These are phyloP conservation scores for Plestiodon gilberti DNA, from an alignment of 2,113 vertebrate species.

Conservation along the genomic window DNA sequence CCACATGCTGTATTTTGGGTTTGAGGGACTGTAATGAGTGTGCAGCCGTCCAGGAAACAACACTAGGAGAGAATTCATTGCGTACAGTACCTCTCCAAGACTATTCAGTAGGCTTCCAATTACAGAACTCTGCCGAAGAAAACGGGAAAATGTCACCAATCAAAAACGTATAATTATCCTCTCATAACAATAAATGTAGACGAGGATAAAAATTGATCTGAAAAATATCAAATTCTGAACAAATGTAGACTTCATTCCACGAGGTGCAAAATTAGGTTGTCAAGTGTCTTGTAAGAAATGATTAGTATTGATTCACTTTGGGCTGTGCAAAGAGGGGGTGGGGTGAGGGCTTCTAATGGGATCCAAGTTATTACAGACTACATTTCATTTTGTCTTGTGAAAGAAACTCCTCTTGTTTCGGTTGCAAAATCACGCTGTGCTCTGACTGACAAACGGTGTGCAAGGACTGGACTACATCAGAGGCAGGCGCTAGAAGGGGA, in stretches of 20 bases:
- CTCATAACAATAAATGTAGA: background rate
- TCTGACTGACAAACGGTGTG: background rate
- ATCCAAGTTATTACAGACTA: background rate
- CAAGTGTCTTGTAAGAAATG: background rate
- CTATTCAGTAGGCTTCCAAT: background rate
- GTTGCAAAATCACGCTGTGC: background rate
- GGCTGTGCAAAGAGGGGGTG: background rate
- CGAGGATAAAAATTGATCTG: background rate
- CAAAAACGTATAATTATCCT: constrained; percentile 8
- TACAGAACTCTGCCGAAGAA: background rate
- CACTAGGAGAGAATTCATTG: background rate
- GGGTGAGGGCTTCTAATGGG: background rate
- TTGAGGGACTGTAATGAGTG: background rate
- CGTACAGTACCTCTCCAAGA: too few relatives aligned
- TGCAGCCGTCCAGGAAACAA: background rate
- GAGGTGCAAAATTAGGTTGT: background rate
- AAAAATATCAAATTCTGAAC: background rate
- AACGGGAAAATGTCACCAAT: background rate
- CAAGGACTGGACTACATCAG: background rate
- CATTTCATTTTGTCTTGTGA: background rate
- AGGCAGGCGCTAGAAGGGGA: background rate
- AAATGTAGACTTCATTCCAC: background rate
- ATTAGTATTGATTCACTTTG: constrained; percentile 7
- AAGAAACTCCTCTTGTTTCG: background rate
- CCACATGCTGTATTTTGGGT: background rate